Evolutionary conservation across 1,140 invertebrate genomes (phyloP), one percentile per base, ranked within the genome.

Genomic region (Polyergus mexicanus): DNA sequence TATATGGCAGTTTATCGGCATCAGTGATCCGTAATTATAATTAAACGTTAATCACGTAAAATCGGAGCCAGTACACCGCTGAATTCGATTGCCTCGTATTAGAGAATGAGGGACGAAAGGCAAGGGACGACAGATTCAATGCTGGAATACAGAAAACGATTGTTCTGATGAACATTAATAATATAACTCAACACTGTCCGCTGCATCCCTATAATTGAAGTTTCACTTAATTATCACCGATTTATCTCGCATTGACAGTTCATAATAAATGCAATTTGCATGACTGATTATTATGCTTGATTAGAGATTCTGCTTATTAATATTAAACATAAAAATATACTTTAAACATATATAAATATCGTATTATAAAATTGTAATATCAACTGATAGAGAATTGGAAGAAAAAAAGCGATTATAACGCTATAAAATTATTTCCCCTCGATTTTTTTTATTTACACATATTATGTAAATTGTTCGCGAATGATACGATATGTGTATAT

Each of bases 11-110:
- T 89, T 89, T 89, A 88, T 89, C 88, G 75, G 75, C 83, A 71
- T 89, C 86, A 74, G 84, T 88, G 86, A 86, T 71, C 68, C 69
- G 83, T 88, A 88, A 88, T 89, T 89, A 88, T 89, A 88, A 88
- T 89, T 88, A 85, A 88, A 89, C 88, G 86, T 88, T 89, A 89
- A 89, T 88, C 86, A 88, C 75, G 56, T 74, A 68, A 72, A 75
- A 86, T 22, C 83, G 56, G 86, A 84, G 72, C 65, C 41, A 76
- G 72, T 54, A 84, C 44, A 87, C 56, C 41, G 68, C 25, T 65
- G 75, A 77, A 88, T 65, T 69, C 87, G 87, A 89, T 89, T 74
- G 68, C 47, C 19, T 41, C 41, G 65, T 71, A 88, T 88, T 66
- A 85, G 66, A 54, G 76, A 69, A 56, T 56, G 83, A 66, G 75